These are phyloP conservation scores for Urocitellus parryii DNA, from an alignment of 2,113 vertebrate species.

Conservation along the genomic window DNA sequence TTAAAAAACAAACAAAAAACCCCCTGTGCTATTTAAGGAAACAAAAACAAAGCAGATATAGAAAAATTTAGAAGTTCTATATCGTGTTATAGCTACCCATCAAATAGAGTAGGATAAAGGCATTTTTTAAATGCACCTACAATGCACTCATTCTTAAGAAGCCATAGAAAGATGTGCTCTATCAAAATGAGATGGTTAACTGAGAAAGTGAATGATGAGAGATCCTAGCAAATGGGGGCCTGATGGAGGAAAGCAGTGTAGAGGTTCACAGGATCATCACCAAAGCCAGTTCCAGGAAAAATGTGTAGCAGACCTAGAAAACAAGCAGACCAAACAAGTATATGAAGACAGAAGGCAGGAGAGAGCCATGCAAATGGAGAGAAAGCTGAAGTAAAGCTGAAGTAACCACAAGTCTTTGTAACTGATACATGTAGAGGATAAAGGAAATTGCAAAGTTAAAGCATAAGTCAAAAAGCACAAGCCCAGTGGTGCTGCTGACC, in stretches of 20 bases:
- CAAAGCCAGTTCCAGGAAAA: neutral
- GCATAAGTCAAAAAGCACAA: neutral
- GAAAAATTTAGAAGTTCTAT: slow-evolving; percentile 5
- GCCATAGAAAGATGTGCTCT: neutral
- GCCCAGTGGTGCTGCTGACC: neutral
- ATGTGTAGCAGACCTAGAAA: neutral
- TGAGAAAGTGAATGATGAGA: neutral
- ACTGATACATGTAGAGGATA: neutral
- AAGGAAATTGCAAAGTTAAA: neutral
- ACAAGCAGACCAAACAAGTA: neutral
- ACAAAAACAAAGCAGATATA: neutral
- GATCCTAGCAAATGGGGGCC: neutral
- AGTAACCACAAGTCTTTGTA: neutral
- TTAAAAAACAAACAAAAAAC: neutral
- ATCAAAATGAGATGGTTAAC: neutral
- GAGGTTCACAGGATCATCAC: neutral
- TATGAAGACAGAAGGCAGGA: neutral
- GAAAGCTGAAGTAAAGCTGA: neutral
- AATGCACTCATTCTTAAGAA: neutral
- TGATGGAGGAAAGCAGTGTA: neutral
- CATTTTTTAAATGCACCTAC: slow-evolving; percentile 3
- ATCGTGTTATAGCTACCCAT: neutral
- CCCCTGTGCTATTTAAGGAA: neutral
- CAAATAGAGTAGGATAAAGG: neutral
- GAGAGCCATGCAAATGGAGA: neutral